Conservation (phyloP, 2,113 vertebrate genomes). For the Clinocottus analis region DNA sequence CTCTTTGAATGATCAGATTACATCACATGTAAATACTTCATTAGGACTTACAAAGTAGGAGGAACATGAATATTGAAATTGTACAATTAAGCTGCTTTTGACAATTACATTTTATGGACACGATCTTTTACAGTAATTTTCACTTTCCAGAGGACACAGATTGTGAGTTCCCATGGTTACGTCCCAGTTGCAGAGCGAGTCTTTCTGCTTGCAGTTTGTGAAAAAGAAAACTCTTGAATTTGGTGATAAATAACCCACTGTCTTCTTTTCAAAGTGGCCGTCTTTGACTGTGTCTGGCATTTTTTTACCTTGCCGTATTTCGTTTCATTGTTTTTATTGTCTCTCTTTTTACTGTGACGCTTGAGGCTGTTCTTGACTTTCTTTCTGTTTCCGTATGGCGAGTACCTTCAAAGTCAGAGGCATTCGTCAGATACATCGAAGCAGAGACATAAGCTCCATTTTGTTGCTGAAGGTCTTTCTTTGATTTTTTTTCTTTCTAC, state of each 20-base stretch:
- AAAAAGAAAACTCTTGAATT: slow-evolving; percentile 49
- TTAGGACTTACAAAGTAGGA: not conserved
- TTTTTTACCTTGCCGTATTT: slow-evolving; percentile 30
- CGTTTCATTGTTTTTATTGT: slow-evolving; percentile 30
- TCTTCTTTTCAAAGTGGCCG: slow-evolving; percentile 31
- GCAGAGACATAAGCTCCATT: not conserved
- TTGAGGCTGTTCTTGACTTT: slow-evolving; percentile 1
- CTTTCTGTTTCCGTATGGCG: not conserved
- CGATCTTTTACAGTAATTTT: slow-evolving; percentile 35
- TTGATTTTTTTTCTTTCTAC: not conserved
- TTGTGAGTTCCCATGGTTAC: slow-evolving; percentile 71
- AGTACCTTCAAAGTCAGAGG: not conserved
- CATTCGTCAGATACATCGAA: not conserved
- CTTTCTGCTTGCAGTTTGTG: slow-evolving; percentile 47
- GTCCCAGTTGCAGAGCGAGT: slow-evolving; percentile 39
- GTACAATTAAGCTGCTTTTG: slow-evolving; percentile 2
- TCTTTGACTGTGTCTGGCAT: slow-evolving; percentile 33
- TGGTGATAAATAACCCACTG: slow-evolving; percentile 49
- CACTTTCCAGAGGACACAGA: slow-evolving; percentile 43
- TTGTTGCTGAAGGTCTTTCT: not conserved
- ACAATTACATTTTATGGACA: slow-evolving; percentile 12
- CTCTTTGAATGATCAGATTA: not conserved
- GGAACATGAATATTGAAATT: not conserved
- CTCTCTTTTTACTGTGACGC: not conserved
- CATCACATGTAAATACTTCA: not conserved